phyloP scores from a whole-genome alignment of 2,113 vertebrate species.

The Bucco capensis region DNA sequence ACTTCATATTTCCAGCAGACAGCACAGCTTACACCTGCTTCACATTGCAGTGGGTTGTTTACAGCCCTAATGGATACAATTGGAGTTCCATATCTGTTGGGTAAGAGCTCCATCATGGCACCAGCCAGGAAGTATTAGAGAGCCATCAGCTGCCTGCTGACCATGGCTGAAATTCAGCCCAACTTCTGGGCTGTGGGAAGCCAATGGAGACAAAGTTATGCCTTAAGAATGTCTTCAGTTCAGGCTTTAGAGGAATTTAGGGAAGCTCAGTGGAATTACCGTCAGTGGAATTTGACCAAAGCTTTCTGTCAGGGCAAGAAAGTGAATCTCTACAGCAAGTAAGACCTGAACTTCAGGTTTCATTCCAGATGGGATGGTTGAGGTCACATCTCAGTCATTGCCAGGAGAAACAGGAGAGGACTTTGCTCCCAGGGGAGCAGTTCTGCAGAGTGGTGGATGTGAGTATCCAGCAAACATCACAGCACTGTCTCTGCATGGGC shows the following conservation, averaged over 20 bases:
- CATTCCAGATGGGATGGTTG: background rate
- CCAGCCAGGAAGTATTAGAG: background rate
- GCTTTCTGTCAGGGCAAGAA: background rate
- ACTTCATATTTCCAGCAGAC: slow-evolving; percentile 44
- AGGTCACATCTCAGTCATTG: background rate
- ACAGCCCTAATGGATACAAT: slow-evolving; percentile 44
- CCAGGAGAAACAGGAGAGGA: background rate
- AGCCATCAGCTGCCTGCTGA: background rate
- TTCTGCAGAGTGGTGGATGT: rapidly evolving
- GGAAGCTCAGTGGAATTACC: background rate
- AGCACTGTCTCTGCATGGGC: background rate
- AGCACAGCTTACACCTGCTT: slow-evolving; percentile 53
- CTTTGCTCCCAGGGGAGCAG: background rate
- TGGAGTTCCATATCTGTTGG: slow-evolving; percentile 46
- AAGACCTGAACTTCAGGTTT: background rate
- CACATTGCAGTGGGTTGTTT: slow-evolving; percentile 34
- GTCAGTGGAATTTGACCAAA: background rate
- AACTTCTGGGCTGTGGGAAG: background rate
- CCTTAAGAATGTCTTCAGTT: background rate
- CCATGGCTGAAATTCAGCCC: background rate
- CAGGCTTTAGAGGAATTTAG: background rate
- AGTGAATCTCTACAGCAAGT: background rate
- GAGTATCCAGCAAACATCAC: background rate
- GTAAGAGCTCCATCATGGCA: background rate
- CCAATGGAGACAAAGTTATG: background rate